Conservation (phyloP, 2,113 vertebrate genomes). For the Xyliphius kryptos region DNA sequence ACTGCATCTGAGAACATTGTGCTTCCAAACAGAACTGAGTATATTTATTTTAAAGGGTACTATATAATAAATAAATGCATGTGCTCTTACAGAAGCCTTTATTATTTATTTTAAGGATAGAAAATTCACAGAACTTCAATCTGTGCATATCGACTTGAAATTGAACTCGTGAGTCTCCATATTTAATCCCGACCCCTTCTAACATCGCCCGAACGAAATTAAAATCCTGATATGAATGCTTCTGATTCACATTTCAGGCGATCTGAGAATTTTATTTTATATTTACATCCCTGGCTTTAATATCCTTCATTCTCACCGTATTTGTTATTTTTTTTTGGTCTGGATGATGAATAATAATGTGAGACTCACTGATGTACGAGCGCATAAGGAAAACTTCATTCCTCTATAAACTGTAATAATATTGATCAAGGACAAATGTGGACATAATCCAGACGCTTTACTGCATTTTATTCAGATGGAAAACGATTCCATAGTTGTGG, state of each 20-base stretch:
- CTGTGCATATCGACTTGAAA: background rate
- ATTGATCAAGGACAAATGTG: slow-evolving; percentile 18
- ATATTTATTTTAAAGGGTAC: no score
- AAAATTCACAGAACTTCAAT: background rate
- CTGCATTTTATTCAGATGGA: background rate
- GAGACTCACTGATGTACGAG: slow-evolving; percentile 8
- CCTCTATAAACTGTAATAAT: slow-evolving; percentile 19
- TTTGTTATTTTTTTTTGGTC: slow-evolving; percentile 4
- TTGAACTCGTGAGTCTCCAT: background rate
- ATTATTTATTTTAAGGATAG: no score
- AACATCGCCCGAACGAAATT: background rate
- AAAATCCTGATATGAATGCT: slow-evolving; percentile 1
- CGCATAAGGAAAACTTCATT: slow-evolving; percentile 21
- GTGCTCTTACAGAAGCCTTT: no score
- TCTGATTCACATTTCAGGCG: background rate
- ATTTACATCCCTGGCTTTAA: background rate
- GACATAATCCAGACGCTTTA: background rate
- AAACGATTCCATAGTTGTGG: background rate
- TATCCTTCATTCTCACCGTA: slow-evolving; percentile 3
- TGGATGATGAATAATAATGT: slow-evolving; percentile 30
- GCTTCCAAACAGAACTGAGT: no score
- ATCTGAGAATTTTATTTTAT: background rate
- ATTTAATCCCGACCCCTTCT: background rate
- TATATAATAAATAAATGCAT: no score
- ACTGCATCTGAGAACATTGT: no score